Evolutionary conservation across 2,888 invertebrate genomes (phyloP), one percentile per base, ranked within the genome.

Genomic region (Chalcosyrphus nemorum): DNA sequence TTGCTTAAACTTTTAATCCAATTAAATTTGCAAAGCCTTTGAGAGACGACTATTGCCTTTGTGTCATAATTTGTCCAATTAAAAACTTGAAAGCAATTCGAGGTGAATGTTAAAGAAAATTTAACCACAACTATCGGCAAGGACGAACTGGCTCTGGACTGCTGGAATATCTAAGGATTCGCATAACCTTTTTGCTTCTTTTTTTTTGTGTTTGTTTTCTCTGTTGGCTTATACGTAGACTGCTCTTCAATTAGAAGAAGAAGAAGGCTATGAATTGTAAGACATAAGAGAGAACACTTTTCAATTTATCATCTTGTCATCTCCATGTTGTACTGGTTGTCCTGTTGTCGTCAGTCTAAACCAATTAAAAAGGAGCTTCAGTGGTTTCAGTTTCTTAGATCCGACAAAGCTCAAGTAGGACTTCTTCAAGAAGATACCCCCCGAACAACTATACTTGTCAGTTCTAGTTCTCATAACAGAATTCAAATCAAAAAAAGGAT

Each of bases 341-440:
- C n/a, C n/a, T n/a, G n/a, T n/a, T n/a, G n/a, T 19, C 41, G 72
- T 61, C 52, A 50, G 27, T 71, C 38, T 38, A 41, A 61, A 50
- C 61, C 61, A 72, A 61, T 61, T 61, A 72, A 52, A 61, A 61
- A 71, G 35, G 24, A 59, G 41, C 29, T 59, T 57, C 35, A 38
- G 21, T 57, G 21, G 15, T 71, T 71, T 57, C 4, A 4, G 2
- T 24, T 24, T 24, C 4, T 24, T 57, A 59, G 24, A 71, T 59
- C 71, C 45, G 24, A 71, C 47, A 59, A 24, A 47, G n/a, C 21
- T 47, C 24, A 24, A 24, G 24, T 24, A 71, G 71, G 15, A 59
- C 57, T 38, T 59, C 47, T 38, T 38, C 17, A 71, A 50, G 19
- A 59, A 27, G 17, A 24, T 24, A 24, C 24, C 38, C 17, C 57